Conservation (phyloP, 2,888 invertebrate genomes). For the Ctenicera cuprea region DNA sequence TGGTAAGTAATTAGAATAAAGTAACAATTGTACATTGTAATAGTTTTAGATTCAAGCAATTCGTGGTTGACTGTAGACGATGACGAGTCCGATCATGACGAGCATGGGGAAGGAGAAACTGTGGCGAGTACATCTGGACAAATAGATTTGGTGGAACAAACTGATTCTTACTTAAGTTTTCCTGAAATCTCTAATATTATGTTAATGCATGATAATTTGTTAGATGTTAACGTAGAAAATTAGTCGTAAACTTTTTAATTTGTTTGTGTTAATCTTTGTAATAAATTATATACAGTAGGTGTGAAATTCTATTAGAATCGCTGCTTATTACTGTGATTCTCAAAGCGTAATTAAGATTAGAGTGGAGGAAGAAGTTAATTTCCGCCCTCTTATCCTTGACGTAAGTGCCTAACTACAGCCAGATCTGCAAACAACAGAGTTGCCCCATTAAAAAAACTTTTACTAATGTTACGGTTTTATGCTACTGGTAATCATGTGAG, state of each 20-base stretch:
- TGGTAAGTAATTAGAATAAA: background rate
- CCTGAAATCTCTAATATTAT: background rate
- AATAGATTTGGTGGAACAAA: background rate
- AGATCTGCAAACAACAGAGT: too few relatives aligned
- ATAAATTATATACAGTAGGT: too few relatives aligned
- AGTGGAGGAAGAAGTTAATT: too few relatives aligned
- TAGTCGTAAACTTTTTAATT: background rate
- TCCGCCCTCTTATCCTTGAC: too few relatives aligned
- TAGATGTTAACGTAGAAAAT: slow-evolving; percentile 26
- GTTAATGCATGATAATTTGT: background rate
- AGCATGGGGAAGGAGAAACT: slow-evolving; percentile 14
- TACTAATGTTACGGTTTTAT: too few relatives aligned
- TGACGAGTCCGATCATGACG: slow-evolving; percentile 4
- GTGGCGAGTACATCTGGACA: background rate
- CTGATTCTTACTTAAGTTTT: background rate
- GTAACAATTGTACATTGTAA: background rate
- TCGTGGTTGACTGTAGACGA: slow-evolving; percentile 54
- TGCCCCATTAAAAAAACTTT: too few relatives aligned
- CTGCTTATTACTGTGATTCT: too few relatives aligned
- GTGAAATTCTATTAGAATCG: too few relatives aligned
- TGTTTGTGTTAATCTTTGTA: background rate
- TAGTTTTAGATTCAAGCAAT: slow-evolving; percentile 46
- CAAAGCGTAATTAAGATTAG: too few relatives aligned
- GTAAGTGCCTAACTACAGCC: too few relatives aligned
- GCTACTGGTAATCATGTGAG: too few relatives aligned